Evolutionary conservation across 1,140 invertebrate species (phyloP).

Genomic region (Dryas iulia): DNA sequence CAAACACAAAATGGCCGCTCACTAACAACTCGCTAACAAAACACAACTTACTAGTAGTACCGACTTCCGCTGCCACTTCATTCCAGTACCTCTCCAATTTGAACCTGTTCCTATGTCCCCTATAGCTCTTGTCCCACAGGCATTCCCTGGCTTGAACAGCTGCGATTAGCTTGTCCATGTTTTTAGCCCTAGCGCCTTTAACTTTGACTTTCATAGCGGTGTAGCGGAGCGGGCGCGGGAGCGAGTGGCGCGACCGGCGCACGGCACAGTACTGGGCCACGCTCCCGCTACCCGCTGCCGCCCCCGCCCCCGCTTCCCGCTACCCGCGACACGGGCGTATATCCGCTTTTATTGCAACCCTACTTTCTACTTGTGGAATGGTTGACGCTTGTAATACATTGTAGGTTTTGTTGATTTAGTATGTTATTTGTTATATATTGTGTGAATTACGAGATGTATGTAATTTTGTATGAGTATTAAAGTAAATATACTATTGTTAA

Average conservation of each 20-base stretch:
- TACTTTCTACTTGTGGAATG: neutral
- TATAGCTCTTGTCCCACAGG: conserved; percentile 72
- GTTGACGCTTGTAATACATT: neutral
- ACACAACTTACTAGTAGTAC: conserved; percentile 61
- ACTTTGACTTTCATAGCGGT: conserved; percentile 59
- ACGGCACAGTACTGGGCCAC: conserved; percentile 45
- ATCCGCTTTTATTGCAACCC: conserved; percentile 34
- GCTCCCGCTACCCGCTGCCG: conserved; percentile 37
- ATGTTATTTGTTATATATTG: too few species aligned
- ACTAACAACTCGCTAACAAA: neutral
- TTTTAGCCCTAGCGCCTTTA: conserved; percentile 58
- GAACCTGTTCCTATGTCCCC: conserved; percentile 69
- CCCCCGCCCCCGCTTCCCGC: conserved; percentile 31
- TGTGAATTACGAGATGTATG: too few species aligned
- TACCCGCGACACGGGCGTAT: conserved; percentile 50
- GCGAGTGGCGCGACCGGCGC: conserved; percentile 48
- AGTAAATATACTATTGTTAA: too few species aligned
- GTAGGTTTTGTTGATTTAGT: neutral
- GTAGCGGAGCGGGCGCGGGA: conserved; percentile 53
- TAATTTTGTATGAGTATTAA: too few species aligned
- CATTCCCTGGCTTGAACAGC: conserved; percentile 72
- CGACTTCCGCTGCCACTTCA: conserved; percentile 71
- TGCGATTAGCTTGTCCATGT: conserved; percentile 71
- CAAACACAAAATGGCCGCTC: neutral
- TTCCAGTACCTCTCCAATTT: conserved; percentile 75